A percentile compares a stretch with the other conserved stretches of the same genome.
Conservation (phyloP, 1,140 invertebrate genomes). For the Radopholus similis region DNA sequence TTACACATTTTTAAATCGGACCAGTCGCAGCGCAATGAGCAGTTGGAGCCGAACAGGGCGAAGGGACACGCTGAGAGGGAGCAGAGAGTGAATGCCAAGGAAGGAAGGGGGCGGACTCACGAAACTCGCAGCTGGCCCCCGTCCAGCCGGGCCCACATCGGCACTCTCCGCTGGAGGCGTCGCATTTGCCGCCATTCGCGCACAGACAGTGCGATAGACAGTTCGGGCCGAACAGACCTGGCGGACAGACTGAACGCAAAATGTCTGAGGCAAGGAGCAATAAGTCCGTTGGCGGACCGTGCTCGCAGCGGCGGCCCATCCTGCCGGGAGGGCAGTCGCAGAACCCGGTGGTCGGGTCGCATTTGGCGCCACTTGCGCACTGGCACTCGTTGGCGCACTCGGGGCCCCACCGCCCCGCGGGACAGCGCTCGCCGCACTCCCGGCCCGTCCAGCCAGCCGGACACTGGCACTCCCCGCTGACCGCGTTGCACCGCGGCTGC, state of each 20-base stretch:
- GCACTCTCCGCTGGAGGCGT: constrained; percentile 54
- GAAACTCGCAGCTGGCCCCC: constrained; percentile 57
- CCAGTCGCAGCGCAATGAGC: constrained; percentile 50
- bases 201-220: constrained; percentile 56
- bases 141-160: constrained; percentile 56
- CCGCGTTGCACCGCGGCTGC: constrained; percentile 54
- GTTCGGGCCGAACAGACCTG: constrained; percentile 61
- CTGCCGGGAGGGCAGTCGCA: constrained; percentile 62
- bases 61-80: constrained; percentile 54
- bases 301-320: constrained; percentile 61
- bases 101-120: constrained; percentile 33
- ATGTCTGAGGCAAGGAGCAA: background rate
- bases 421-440: constrained; percentile 56
- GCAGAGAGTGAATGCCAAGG: background rate
- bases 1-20: too few species aligned
- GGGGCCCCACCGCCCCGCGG: constrained; percentile 39
- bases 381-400: constrained; percentile 42
- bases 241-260: constrained; percentile 59
- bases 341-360: constrained; percentile 61
- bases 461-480: constrained; percentile 74
- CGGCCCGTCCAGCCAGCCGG: constrained; percentile 67
- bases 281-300: constrained; percentile 21
- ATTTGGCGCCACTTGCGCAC: constrained; percentile 47
- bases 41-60: constrained; percentile 49
- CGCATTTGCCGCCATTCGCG: constrained; percentile 50